Percentiles rank a stretch among this genome's conserved stretches.
Conservation (phyloP, 2,113 vertebrate species). For the Cricetomys ansorgei region DNA sequence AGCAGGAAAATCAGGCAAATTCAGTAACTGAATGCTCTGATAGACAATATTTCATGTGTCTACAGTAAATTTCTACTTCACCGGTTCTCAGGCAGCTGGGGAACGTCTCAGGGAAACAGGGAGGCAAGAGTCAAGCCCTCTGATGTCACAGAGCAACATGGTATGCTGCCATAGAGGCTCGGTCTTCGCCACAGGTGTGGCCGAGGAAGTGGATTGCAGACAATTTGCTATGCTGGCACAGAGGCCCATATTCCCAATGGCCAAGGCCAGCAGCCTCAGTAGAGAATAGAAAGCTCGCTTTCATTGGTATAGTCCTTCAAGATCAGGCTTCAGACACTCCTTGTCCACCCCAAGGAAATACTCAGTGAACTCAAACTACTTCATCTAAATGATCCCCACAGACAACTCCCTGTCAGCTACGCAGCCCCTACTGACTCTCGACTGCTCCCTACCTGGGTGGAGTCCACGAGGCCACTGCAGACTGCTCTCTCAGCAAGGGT, state of each 20-base stretch:
- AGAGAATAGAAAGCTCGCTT: not conserved
- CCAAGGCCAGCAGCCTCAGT: not conserved
- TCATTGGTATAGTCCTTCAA: not conserved
- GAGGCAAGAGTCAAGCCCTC: not conserved
- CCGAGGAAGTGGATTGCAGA: too few species aligned
- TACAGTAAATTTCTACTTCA: not conserved
- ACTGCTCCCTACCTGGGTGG: too few species aligned
- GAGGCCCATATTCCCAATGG: not conserved
- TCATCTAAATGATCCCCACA: too few species aligned
- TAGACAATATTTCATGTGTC: too few species aligned
- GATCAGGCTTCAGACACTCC: not conserved
- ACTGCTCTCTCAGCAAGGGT: not conserved
- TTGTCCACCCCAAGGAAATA: too few species aligned
- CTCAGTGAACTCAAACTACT: too few species aligned
- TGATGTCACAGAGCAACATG: not conserved
- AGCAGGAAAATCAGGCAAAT: not conserved
- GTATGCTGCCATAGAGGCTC: not conserved
- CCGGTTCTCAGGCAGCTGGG: not conserved
- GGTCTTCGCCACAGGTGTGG: not conserved
- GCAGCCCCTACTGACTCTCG: not conserved
- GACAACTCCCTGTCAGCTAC: too few species aligned
- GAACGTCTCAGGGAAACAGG: not conserved
- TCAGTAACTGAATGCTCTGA: not conserved
- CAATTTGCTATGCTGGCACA: not conserved
- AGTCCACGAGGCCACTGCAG: not conserved